Percentiles rank a stretch among this genome's conserved stretches.
Conservation (phyloP, 2,888 invertebrate species). For the Mesorhabditis sp. region DNA sequence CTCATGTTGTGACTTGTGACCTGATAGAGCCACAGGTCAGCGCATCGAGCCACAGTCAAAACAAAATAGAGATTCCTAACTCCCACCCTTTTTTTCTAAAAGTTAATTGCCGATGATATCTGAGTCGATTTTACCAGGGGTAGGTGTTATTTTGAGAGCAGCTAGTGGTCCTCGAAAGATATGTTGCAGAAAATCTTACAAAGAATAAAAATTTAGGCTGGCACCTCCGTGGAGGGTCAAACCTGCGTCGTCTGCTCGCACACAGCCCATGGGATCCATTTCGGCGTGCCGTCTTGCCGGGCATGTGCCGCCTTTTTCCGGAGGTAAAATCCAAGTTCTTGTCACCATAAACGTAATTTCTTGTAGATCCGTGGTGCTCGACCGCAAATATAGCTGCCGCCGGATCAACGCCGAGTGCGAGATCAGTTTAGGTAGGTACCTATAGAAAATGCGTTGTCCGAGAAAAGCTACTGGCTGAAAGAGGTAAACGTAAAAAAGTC, state of each 20-base stretch:
- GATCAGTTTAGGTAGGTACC: constrained; percentile 1
- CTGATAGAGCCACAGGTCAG: no score
- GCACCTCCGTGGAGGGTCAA: neutral
- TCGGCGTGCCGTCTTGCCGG: neutral
- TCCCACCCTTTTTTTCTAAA: no score
- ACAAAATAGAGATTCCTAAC: no score
- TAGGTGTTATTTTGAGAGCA: no score
- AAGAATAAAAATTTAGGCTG: no score
- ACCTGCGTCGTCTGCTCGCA: neutral
- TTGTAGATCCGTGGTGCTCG: neutral
- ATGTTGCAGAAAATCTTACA: no score
- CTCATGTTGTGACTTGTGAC: no score
- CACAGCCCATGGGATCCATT: constrained; percentile 2
- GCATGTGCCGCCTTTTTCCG: neutral
- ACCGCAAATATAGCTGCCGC: neutral
- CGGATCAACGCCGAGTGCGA: neutral
- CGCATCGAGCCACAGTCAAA: no score
- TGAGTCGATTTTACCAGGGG: no score
- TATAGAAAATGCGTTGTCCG: neutral
- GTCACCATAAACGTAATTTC: neutral
- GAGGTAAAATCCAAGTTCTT: neutral
- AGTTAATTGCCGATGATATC: no score
- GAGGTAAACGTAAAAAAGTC: neutral
- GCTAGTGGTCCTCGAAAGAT: no score
- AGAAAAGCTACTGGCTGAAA: neutral